Conservation (phyloP, 2,888 invertebrate species). For the Epistrophe grossulariae region DNA sequence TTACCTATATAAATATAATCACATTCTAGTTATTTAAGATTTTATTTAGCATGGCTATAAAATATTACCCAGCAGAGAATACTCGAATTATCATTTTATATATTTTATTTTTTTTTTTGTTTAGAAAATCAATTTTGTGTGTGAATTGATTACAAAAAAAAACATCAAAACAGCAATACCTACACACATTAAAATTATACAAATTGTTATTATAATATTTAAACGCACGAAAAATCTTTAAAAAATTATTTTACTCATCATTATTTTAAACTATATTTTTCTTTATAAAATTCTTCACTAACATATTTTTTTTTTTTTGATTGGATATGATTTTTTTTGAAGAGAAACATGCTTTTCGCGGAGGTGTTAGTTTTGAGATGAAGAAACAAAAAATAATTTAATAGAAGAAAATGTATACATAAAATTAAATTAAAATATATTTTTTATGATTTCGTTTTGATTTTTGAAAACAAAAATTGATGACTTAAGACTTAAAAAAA, state of each 20-base stretch:
- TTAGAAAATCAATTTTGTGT: conserved; percentile 52
- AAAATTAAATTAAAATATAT: conserved; percentile 78
- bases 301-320: conserved; percentile 30
- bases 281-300: conserved; percentile 43
- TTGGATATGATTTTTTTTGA: conserved; percentile 33
- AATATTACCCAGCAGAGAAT: conserved; percentile 56
- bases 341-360: neutral
- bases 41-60: conserved; percentile 49
- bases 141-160: conserved; percentile 43
- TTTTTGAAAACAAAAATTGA: conserved; percentile 70
- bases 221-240: conserved; percentile 62
- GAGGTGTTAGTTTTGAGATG: conserved; percentile 20
- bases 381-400: neutral
- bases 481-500: conserved; percentile 77
- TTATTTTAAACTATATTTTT: conserved; percentile 27
- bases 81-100: conserved; percentile 33
- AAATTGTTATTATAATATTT: conserved; percentile 52
- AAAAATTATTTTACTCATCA: conserved; percentile 40
- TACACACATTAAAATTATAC: neutral
- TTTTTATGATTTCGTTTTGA: conserved; percentile 39
- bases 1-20: neutral
- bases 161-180: conserved; percentile 52
- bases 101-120: conserved; percentile 3
- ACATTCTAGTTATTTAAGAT: conserved; percentile 12
- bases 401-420: conserved; percentile 9